Evolutionary conservation across 2,797 vertebrate species (phyloP), one percentile per base, ranked within the genome.

Genomic region (Gallinago nigripennis): DNA sequence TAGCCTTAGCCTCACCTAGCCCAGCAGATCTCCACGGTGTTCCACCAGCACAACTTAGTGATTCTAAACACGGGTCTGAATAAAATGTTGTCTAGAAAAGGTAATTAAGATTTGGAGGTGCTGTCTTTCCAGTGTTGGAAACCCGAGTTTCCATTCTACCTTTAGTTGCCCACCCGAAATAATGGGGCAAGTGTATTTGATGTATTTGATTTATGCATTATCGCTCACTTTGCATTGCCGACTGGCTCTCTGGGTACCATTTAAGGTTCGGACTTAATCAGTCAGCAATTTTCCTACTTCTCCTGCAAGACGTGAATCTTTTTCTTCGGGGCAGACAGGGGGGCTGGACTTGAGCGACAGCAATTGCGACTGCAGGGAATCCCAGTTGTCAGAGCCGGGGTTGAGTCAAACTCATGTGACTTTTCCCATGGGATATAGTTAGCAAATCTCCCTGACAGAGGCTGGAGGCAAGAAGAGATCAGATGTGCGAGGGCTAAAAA

Each of bases 181-280:
- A 96, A 84, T 37, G 92, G 91, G 95, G 89, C 90, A 83, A 88
- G 78, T 79, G 72, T 84, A 97, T 65, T 4, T 16, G 16, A 58
- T 88, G 90, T 84, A 97, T 97, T 96, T 97, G 97, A 97, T 97
- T 96, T 96, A 97, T 97, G 96, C 86, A 96, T 98, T 97, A 97
- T 98, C 97, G 97, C 98, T 98, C 98, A 98, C 97, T 99, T 98
- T 98, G 98, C 98, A 98, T 98, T 98, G 97, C 97, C 98, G 98
- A 98, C 98, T 96, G 96, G 96, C 96, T 99, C 98, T 98, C 98
- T 97, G 97, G 98, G 95, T 98, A 98, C 97, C 98, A 97, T 98
- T 99, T 99, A 99, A 98, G 88, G 98, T 98, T 98, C 87, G 97
- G 98, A 98, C 98, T 97, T 99, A 99, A 99, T 99, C 98, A 98